Base-by-base conservation (phyloP, 2,888 invertebrate genomes). In the Leucania comma region DNA sequence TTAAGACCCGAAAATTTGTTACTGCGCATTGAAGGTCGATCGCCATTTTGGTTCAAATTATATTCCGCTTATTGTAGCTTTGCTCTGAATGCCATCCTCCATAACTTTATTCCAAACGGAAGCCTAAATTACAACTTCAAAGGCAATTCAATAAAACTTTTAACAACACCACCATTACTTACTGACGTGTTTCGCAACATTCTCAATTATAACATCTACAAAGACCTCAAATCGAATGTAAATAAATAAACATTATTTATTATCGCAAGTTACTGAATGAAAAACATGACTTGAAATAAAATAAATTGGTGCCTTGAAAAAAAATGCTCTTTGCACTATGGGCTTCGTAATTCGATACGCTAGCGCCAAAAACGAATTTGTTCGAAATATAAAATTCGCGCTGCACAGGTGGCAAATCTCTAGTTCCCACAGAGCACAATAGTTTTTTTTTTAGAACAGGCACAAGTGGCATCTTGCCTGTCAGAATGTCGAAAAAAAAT, bases 361-460 rank as follows among this genome's bases (percentile, higher is more conserved):
- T 46, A 65, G 56, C 69, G 57, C 70, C 56, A 74, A 61, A 68
- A 63, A 72, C 63, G 53, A 72, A 73, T 74, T 68, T 35, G 42
- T 71, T 77, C 57, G 42, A 74, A 83, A 81, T 67, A 64, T 29
- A 72, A 80, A 69, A 48, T 64, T 59, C 29, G 68, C 62, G 61
- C 59, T 67, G 68, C 85, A 89, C 93, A 93, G 93, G 93, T 93
- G 93, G 90, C 87, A 88, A 86, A 87, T 87, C 86, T 89, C 88
- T 86, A 86, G 87, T 92, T 93, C 93, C 91, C 93, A 93, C 90
- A 87, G 71, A 78, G 42, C 78, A 93, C 91, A 93, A 92, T 91
- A 74, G 82, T 87, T 89, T 90, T 91, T 90, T 91, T 89, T 87
- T 66, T 64, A 74, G 72, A 82, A 79, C 79, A 84, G 79, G 81